A percentile compares a stretch with the other conserved stretches of the same genome.
Conservation (phyloP, 2,797 vertebrate species). For the Crax fasciolata region DNA sequence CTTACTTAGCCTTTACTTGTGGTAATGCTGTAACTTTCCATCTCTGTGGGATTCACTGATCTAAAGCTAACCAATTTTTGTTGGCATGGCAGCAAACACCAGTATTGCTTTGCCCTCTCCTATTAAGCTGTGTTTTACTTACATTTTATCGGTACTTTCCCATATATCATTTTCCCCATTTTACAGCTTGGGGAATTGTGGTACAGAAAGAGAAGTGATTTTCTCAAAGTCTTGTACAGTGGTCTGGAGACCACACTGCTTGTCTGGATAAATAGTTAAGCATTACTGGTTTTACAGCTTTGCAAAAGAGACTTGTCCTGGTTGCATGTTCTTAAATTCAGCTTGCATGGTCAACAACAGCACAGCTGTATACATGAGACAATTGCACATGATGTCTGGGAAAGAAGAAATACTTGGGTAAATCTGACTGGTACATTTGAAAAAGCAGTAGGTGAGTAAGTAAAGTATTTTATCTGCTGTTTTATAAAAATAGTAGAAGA, state of each 20-base stretch:
- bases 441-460: not conserved
- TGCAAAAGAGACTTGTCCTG: fast-evolving
- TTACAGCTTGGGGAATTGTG: not conserved
- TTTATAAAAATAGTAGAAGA: not conserved
- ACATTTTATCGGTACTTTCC: not conserved
- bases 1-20: not conserved
- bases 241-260: not conserved
- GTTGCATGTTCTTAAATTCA: not conserved
- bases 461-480: not conserved
- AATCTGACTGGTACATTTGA: not conserved
- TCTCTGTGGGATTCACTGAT: not conserved
- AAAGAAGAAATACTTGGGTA: not conserved
- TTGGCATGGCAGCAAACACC: not conserved
- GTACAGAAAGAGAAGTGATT: not conserved
- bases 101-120: not conserved
- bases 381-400: not conserved
- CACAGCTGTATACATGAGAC: not conserved
- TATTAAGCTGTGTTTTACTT: not conserved
- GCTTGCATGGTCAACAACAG: not conserved
- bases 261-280: not conserved
- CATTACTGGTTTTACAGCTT: not conserved
- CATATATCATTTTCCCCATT: not conserved
- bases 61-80: not conserved
- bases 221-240: not conserved
- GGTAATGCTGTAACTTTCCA: not conserved